Evolutionary conservation across 2,888 invertebrate species (phyloP).

Genomic region (Clunio marinus): DNA sequence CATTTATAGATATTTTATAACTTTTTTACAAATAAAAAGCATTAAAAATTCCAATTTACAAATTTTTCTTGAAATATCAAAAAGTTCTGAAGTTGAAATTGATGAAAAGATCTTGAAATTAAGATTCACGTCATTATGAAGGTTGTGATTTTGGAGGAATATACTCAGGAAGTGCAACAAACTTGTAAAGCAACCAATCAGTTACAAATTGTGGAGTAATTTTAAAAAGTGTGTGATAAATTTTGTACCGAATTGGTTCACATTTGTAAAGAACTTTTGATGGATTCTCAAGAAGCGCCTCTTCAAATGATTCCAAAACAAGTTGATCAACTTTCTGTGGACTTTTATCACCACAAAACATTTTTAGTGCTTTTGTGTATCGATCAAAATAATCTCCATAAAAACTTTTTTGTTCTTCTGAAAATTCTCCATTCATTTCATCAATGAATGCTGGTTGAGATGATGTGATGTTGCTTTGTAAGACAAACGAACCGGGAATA

Average conservation of each 20-base stretch:
- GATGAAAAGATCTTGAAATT: too few species aligned
- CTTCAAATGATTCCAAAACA: slow-evolving; percentile 60
- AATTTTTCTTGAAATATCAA: too few species aligned
- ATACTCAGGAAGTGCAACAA: slow-evolving; percentile 60
- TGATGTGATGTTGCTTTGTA: slow-evolving; percentile 64
- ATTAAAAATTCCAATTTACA: too few species aligned
- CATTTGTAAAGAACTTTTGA: slow-evolving; percentile 64
- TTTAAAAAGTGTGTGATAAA: slow-evolving; percentile 64
- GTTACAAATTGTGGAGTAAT: slow-evolving; percentile 57
- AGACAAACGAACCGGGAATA: slow-evolving; percentile 73
- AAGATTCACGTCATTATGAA: too few species aligned
- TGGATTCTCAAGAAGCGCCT: slow-evolving; percentile 57
- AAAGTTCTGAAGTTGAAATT: too few species aligned
- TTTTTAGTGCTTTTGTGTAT: slow-evolving; percentile 59
- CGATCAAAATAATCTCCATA: slow-evolving; percentile 64
- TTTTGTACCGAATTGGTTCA: slow-evolving; percentile 61
- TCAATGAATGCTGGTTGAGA: slow-evolving; percentile 59
- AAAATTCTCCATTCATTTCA: slow-evolving; percentile 62
- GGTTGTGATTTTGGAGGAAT: slow-evolving; percentile 40
- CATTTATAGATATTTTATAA: too few species aligned
- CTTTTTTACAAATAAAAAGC: too few species aligned
- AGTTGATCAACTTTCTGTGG: slow-evolving; percentile 55
- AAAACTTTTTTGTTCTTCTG: slow-evolving; percentile 58
- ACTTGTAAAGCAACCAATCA: slow-evolving; percentile 60
- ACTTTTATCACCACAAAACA: slow-evolving; percentile 51